Base-by-base conservation (phyloP, 2,888 invertebrate species). In the Selenia dentaria region DNA sequence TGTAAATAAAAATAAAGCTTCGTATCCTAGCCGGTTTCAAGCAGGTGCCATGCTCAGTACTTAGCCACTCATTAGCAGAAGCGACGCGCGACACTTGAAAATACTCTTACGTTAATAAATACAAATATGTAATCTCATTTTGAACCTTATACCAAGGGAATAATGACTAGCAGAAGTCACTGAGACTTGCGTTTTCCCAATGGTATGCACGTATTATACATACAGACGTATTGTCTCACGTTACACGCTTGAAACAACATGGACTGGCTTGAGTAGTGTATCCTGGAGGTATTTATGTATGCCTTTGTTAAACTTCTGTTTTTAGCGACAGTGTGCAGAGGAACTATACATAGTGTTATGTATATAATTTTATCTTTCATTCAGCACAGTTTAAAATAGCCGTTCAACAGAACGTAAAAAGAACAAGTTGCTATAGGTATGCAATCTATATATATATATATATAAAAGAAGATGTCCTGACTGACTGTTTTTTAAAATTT, bases 31-130 rank as follows among this genome's bases (percentile, higher is more conserved):
- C 37, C 26, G 32, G 37, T 31, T 44, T 18, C 25, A 42, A 16
- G 16, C 29, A 11, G 24, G 31, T 11, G 36, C 43, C 13, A 25
- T 16, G 20, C 10, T 10, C 28, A 11, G 53, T 51, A 49, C 49
- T 57, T 46, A 50, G 51, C 44, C 47, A 54, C 57, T 57, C 57
- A 54, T 57, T 57, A 57, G 50, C 57, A 51, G 46, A 51, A 49
- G 51, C 50, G 45, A 46, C 51, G 38, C 42, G 42, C 41, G 39
- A 43, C 51, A 44, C 54, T 51, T 49, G 40, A 56, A 46, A 46
- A 42, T 32, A 44, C 43, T 25, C 36, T 37, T 13, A 31, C 38
- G 11, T 3, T 35, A 10, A 24, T 18, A 27, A 20, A 29, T 9
- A 42, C 14, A 29, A 31, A 12, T 12, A 26, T 25, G 14, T 2